These are phyloP conservation scores for Oeneis ivallda DNA, from an alignment of 2,888 invertebrate genomes.

Conservation along the genomic window DNA sequence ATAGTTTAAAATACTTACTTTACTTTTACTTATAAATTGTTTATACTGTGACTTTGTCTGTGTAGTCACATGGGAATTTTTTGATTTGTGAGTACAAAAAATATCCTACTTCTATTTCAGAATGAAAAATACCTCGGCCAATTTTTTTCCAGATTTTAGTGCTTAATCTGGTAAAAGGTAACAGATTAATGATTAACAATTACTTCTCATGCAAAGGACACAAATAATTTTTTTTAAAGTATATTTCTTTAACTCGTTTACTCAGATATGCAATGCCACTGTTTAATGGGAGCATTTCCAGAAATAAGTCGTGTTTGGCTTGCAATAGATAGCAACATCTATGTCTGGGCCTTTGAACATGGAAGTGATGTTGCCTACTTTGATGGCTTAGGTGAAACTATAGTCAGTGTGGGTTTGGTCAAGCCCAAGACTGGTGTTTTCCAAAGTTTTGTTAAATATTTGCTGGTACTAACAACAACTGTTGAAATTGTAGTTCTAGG, in stretches of 20 bases:
- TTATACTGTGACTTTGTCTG: too few species aligned
- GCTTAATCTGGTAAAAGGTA: too few species aligned
- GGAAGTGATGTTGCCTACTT: slow-evolving; percentile 97
- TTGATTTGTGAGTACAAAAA: too few species aligned
- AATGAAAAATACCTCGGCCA: too few species aligned
- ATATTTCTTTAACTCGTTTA: slow-evolving; percentile 43
- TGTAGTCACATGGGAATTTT: not conserved
- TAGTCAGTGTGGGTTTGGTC: slow-evolving; percentile 95
- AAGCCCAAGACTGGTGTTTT: slow-evolving; percentile 94
- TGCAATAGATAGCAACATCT: slow-evolving; percentile 98
- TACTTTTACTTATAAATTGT: not conserved
- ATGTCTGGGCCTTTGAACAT: slow-evolving; percentile 98
- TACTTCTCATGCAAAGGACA: too few species aligned
- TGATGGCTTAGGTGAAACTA: slow-evolving; percentile 96
- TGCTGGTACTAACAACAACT: slow-evolving; percentile 96
- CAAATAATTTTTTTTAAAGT: too few species aligned
- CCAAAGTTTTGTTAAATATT: slow-evolving; percentile 93
- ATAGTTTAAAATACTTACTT: slow-evolving; percentile 38
- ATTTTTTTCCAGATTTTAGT: too few species aligned
- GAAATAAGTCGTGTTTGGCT: slow-evolving; percentile 98
- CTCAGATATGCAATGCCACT: slow-evolving; percentile 96
- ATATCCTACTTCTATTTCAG: too few species aligned
- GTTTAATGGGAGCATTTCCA: slow-evolving; percentile 98
- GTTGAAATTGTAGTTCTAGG: slow-evolving; percentile 96
- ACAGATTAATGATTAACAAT: too few species aligned